These are phyloP conservation scores for Amphipyra berbera DNA, from an alignment of 2,888 invertebrate species.

Conservation along the genomic window DNA sequence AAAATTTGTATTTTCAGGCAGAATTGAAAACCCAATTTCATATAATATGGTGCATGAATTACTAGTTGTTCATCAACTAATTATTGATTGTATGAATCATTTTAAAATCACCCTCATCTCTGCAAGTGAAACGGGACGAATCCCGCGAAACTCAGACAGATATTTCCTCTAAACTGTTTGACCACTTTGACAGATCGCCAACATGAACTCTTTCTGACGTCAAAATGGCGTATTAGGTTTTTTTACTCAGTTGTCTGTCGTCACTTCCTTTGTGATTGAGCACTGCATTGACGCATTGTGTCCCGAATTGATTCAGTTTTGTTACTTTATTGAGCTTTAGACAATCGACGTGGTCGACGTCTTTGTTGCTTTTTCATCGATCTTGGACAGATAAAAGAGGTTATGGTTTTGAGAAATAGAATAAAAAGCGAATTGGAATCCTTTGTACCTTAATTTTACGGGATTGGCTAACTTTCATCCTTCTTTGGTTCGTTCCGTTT, in stretches of 20 bases:
- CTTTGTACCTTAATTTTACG: slow-evolving; percentile 34
- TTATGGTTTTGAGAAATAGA: slow-evolving; percentile 50
- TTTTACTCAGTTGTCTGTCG: slow-evolving; percentile 88
- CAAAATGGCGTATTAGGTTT: slow-evolving; percentile 88
- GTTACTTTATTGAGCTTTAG: slow-evolving; percentile 77
- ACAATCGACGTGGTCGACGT: slow-evolving; percentile 60
- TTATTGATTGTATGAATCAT: no score
- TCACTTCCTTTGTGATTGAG: slow-evolving; percentile 88
- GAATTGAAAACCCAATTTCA: background rate
- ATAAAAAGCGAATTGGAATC: slow-evolving; percentile 22
- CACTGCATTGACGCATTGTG: slow-evolving; percentile 81
- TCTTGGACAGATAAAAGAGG: slow-evolving; percentile 54
- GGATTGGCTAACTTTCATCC: slow-evolving; percentile 7
- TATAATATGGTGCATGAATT: background rate
- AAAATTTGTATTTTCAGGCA: background rate
- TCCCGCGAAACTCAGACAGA: slow-evolving; percentile 31
- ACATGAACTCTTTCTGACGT: slow-evolving; percentile 86
- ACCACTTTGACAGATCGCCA: slow-evolving; percentile 89
- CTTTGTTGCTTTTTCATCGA: slow-evolving; percentile 56
- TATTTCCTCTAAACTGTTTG: slow-evolving; percentile 70
- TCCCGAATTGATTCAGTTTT: slow-evolving; percentile 74
- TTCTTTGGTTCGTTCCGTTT: slow-evolving; percentile 11
- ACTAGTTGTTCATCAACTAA: no score
- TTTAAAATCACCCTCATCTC: background rate
- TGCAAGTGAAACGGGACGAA: slow-evolving; percentile 17